phyloP scores from a whole-genome alignment of 92 coral and sea anemone species.

The Actinostola sp. region DNA sequence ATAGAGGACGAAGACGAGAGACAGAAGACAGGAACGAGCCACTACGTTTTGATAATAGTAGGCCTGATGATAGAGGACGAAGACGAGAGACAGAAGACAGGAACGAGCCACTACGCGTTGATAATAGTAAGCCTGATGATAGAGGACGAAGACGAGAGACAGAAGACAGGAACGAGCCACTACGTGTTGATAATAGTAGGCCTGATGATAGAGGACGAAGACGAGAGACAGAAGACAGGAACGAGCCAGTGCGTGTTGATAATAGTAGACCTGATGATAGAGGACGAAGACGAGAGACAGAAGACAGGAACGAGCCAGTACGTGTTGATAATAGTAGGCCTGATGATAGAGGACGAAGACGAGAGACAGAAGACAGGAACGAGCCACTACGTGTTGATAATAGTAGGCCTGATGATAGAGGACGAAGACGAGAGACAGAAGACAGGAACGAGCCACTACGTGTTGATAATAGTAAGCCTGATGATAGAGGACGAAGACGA shows the following conservation, averaged over 20 bases:
- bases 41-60: conserved; percentile 57
- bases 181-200: conserved; percentile 57
- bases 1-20: conserved; percentile 64
- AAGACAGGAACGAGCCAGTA: conserved; percentile 14
- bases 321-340: conserved; percentile 60
- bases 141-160: conserved; percentile 65
- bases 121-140: conserved; percentile 57
- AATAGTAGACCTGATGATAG: conserved; percentile 63
- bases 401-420: conserved; percentile 61
- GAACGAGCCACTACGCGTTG: conserved; percentile 40
- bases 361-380: too few species aligned
- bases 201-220: conserved; percentile 65
- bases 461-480: conserved; percentile 55
- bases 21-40: too few species aligned
- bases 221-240: too few species aligned
- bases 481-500: conserved; percentile 64
- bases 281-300: conserved; percentile 59
- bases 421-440: conserved; percentile 57
- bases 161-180: conserved; percentile 17
- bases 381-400: conserved; percentile 54
- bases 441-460: conserved; percentile 35
- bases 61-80: conserved; percentile 65
- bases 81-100: too few species aligned
- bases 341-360: conserved; percentile 63
- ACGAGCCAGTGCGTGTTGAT: conserved; percentile 43